Conservation (phyloP, 1,140 invertebrate species). For the Trachymyrmex cornetzi region DNA sequence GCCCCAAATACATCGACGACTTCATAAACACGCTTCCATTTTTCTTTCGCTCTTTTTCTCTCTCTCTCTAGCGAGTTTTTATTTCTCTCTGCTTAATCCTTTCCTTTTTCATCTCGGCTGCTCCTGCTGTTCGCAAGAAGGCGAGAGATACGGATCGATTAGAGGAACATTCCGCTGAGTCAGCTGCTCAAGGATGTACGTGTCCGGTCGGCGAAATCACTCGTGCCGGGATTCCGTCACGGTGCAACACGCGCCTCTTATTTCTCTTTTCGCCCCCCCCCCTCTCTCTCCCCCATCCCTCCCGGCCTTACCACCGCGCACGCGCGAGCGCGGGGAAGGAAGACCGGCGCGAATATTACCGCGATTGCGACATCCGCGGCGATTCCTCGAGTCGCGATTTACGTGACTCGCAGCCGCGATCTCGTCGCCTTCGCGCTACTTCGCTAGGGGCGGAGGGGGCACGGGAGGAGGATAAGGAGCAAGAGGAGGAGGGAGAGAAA, state of each 20-base stretch:
- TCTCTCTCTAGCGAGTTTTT: not conserved
- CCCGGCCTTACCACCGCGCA: not conserved
- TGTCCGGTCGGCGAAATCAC: constrained; percentile 74
- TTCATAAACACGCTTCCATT: constrained; percentile 15
- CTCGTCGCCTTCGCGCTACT: constrained; percentile 47
- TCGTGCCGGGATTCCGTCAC: constrained; percentile 73
- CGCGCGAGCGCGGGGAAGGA: constrained; percentile 40
- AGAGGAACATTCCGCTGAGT: constrained; percentile 76
- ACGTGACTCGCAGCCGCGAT: constrained; percentile 40
- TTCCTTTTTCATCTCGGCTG: constrained; percentile 40
- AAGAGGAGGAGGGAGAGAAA: not conserved
- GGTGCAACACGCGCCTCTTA: constrained; percentile 63
- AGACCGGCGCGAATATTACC: constrained; percentile 47
- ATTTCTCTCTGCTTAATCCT: constrained; percentile 40
- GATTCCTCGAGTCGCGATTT: constrained; percentile 49
- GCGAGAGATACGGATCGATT: constrained; percentile 73
- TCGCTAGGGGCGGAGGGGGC: not conserved
- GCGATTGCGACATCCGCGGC: constrained; percentile 61
- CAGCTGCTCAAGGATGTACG: constrained; percentile 78
- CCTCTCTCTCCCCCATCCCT: not conserved
- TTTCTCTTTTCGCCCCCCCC: constrained; percentile 48
- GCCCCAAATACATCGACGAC: not conserved
- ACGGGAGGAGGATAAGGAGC: not conserved
- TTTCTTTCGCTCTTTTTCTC: constrained; percentile 8
- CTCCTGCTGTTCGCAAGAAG: constrained; percentile 42